These are phyloP conservation scores for Oophaga pumilio DNA, from an alignment of 2,113 vertebrate genomes.

Conservation along the genomic window DNA sequence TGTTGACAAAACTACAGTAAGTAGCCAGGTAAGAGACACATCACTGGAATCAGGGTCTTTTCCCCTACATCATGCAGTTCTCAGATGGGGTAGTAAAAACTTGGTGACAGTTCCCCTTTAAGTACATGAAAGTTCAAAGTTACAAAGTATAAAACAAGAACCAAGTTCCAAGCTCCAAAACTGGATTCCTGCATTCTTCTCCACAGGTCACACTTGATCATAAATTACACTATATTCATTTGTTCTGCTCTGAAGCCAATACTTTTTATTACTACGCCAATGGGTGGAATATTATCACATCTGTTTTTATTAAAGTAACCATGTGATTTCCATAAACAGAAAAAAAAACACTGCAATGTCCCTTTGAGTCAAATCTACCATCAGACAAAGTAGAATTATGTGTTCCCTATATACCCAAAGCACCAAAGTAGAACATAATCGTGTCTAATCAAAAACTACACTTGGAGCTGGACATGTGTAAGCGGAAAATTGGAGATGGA, in stretches of 20 bases:
- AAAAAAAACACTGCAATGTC: not conserved
- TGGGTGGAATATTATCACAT: conserved; percentile 14
- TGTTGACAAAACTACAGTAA: too few species aligned
- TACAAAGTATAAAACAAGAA: not conserved
- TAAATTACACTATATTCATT: not conserved
- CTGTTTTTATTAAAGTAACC: conserved; percentile 18
- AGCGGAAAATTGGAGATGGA: not conserved
- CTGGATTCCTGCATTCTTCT: not conserved
- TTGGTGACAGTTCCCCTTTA: too few species aligned
- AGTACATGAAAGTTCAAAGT: not conserved
- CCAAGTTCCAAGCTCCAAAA: not conserved
- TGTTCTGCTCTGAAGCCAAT: conserved; percentile 1
- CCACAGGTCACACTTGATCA: not conserved
- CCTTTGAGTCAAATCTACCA: not conserved
- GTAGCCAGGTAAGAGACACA: too few species aligned
- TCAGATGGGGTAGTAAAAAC: too few species aligned
- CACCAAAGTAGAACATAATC: conserved; percentile 7
- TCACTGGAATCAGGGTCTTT: too few species aligned
- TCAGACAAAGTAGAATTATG: not conserved
- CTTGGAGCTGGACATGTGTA: not conserved
- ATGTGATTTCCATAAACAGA: conserved; percentile 17
- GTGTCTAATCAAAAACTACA: conserved; percentile 12
- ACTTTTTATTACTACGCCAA: not conserved
- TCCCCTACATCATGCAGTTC: too few species aligned
- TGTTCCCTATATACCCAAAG: not conserved